Conservation (phyloP, 2,113 vertebrate genomes). For the Chaetorhynchus papuensis region DNA sequence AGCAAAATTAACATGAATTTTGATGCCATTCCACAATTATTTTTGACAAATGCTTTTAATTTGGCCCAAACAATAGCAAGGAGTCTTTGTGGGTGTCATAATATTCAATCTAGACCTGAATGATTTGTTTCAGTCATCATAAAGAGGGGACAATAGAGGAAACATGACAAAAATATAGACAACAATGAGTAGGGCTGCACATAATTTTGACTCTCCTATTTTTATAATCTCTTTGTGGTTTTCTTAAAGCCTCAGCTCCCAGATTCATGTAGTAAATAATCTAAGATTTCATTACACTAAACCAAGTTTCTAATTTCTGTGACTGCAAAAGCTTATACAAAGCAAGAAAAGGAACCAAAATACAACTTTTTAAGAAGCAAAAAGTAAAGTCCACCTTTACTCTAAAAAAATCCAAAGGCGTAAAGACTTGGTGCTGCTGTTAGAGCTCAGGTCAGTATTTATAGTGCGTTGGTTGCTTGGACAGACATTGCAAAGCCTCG, state of each 20-base stretch:
- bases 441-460: neutral
- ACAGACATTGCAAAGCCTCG: neutral
- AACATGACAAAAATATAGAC: neutral
- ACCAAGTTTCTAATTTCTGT: neutral
- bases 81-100: neutral
- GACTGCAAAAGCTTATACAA: neutral
- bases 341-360: neutral
- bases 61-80: neutral
- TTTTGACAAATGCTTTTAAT: neutral
- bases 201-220: neutral
- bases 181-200: neutral
- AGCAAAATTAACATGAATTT: neutral
- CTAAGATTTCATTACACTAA: neutral
- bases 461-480: fast-evolving
- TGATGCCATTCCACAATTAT: neutral
- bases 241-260: neutral
- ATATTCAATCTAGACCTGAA: neutral
- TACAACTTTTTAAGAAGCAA: neutral
- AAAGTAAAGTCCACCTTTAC: neutral
- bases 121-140: slow-evolving; percentile 1
- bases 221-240: neutral
- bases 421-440: neutral
- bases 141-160: neutral
- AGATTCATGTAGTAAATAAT: neutral
- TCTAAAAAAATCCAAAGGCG: neutral